Evolutionary conservation across 2,888 invertebrate species (phyloP).

Genomic region (Rhopalosiphum nymphaeae): DNA sequence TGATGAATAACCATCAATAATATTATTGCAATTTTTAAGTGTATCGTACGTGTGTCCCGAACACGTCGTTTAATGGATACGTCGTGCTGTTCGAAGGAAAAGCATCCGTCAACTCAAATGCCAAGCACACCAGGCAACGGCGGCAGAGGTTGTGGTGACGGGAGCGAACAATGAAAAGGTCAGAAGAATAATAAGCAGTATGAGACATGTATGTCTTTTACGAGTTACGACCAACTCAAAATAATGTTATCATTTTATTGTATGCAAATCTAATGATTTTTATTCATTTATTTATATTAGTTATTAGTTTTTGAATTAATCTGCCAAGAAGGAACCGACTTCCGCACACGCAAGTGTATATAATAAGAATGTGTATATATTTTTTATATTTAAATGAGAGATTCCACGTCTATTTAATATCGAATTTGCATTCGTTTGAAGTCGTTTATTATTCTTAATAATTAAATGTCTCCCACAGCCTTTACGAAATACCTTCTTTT

Average conservation of each 20-base stretch:
- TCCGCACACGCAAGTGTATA: background rate
- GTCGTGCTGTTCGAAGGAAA: conserved; percentile 1
- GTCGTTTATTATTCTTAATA: conserved; percentile 50
- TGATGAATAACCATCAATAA: conserved; percentile 49
- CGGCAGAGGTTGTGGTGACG: background rate
- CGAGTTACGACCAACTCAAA: background rate
- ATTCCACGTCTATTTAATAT: background rate
- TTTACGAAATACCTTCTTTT: conserved; percentile 22
- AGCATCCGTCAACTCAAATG: conserved; percentile 35
- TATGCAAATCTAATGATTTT: background rate
- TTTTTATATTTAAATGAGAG: conserved; percentile 41
- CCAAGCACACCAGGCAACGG: background rate
- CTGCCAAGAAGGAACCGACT: background rate
- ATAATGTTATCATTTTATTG: background rate
- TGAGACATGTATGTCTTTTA: background rate
- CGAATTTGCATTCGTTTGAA: conserved; percentile 59
- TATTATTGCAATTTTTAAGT: conserved; percentile 50
- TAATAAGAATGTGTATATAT: background rate
- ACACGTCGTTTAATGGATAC: conserved; percentile 37
- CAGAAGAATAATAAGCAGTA: conserved; percentile 10
- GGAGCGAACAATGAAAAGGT: background rate
- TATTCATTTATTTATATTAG: background rate
- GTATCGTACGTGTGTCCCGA: conserved; percentile 20
- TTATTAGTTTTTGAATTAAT: conserved; percentile 19
- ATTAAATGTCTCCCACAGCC: conserved; percentile 42